A percentile compares a stretch with the other conserved stretches of the same genome.
Evolutionary conservation across 2,888 invertebrate species (phyloP).

Genomic region (Strigamia maritima): DNA sequence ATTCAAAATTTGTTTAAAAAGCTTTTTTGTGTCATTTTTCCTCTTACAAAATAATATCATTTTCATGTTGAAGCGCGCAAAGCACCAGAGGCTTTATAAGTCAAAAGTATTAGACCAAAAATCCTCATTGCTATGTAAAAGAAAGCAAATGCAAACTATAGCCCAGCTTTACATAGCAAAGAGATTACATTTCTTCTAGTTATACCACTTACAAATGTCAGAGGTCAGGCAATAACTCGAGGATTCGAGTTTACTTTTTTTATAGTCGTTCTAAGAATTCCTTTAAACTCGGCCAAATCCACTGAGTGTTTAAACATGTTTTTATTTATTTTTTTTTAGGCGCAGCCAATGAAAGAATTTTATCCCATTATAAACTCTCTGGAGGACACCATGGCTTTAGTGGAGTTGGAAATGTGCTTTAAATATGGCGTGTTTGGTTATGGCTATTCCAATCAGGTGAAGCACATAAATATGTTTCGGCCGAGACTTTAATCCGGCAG

Average conservation of each 20-base stretch:
- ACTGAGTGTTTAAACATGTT: background rate
- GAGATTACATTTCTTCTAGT: too few species aligned
- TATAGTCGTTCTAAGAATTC: too few species aligned
- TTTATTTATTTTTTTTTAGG: background rate
- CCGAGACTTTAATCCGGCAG: background rate
- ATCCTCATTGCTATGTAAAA: background rate
- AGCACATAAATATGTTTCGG: background rate
- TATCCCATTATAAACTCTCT: background rate
- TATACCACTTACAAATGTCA: too few species aligned
- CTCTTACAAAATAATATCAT: background rate
- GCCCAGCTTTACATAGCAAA: too few species aligned
- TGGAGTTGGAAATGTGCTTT: background rate
- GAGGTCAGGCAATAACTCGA: too few species aligned
- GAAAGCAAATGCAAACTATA: background rate
- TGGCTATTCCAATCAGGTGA: slow-evolving; percentile 6
- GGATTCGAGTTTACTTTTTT: too few species aligned
- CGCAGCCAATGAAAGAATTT: background rate
- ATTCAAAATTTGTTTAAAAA: too few species aligned
- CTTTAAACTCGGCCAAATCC: too few species aligned
- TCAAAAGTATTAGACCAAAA: background rate
- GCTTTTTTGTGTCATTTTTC: too few species aligned
- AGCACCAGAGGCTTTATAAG: background rate
- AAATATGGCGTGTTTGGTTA: slow-evolving; percentile 2
- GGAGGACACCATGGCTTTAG: background rate
- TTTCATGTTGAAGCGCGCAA: background rate